A percentile compares a stretch with the other conserved stretches of the same genome.
These are phyloP conservation scores for Paracanthobrama guichenoti DNA, from an alignment of 2,113 vertebrate genomes.

Conservation along the genomic window DNA sequence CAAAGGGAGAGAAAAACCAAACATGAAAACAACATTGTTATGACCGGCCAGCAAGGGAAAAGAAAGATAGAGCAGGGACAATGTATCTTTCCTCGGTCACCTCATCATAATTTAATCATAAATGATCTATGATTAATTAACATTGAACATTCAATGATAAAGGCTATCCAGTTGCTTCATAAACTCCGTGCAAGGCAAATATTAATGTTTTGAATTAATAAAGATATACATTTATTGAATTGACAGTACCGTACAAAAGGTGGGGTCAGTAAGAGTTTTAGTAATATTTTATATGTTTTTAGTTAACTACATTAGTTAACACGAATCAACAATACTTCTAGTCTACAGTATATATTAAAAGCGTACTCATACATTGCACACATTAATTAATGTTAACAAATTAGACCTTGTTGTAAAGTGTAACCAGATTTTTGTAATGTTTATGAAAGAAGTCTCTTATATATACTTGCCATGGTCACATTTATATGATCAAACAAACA, in stretches of 20 bases:
- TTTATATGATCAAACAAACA: background rate
- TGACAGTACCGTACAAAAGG: background rate
- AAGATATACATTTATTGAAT: background rate
- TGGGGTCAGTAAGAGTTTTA: background rate
- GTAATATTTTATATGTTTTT: background rate
- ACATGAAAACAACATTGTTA: constrained; percentile 16
- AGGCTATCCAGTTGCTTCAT: background rate
- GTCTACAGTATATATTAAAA: too few relatives aligned
- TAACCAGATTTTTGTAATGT: background rate
- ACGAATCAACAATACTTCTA: background rate
- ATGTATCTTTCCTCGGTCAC: too few relatives aligned
- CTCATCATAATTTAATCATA: background rate
- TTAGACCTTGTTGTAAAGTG: background rate
- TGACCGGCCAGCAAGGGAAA: background rate
- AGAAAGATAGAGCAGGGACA: background rate
- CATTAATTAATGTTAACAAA: background rate
- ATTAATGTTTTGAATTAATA: background rate
- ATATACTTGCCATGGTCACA: background rate
- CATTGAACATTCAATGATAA: background rate
- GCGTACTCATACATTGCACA: too few relatives aligned
- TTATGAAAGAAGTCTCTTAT: background rate
- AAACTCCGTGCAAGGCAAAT: background rate
- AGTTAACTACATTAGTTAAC: background rate
- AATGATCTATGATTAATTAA: background rate
- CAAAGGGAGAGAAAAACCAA: background rate